These are phyloP conservation scores for Drosophila paranaensis DNA, from an alignment of 2,888 invertebrate genomes.

Conservation along the genomic window DNA sequence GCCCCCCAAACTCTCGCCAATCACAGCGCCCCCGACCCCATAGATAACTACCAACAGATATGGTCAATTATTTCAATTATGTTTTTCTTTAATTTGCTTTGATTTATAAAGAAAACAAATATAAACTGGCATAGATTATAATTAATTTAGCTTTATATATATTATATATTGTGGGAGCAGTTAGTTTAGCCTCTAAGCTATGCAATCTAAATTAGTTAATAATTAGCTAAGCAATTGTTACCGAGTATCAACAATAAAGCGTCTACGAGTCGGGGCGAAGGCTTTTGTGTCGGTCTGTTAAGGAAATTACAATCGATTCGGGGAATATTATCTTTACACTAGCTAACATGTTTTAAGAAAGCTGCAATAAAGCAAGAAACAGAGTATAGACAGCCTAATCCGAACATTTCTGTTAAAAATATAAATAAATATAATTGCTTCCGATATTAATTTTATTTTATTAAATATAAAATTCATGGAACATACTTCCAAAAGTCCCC, in stretches of 20 bases:
- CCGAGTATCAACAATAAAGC: conserved; percentile 31
- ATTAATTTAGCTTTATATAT: conserved; percentile 30
- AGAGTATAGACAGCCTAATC: not conserved
- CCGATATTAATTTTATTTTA: not conserved
- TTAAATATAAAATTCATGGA: not conserved
- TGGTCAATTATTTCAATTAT: conserved; percentile 30
- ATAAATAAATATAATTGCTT: not conserved
- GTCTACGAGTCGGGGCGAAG: conserved; percentile 16
- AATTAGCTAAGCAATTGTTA: conserved; percentile 50
- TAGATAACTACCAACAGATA: conserved; percentile 21
- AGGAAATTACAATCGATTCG: conserved; percentile 16
- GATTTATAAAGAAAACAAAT: conserved; percentile 14
- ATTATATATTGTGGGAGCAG: conserved; percentile 35
- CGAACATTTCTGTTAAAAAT: not conserved
- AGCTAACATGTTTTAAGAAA: conserved; percentile 21
- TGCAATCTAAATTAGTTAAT: conserved; percentile 46
- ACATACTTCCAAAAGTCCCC: not conserved
- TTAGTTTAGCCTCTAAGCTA: conserved; percentile 44
- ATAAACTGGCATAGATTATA: conserved; percentile 32
- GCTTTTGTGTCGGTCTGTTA: conserved; percentile 52
- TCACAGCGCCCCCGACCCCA: not conserved
- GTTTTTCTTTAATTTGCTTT: conserved; percentile 39
- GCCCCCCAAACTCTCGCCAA: not conserved
- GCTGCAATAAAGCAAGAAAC: not conserved
- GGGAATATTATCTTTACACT: conserved; percentile 5